phyloP scores from a whole-genome alignment of 2,797 vertebrate species.

The Lophius americanus region DNA sequence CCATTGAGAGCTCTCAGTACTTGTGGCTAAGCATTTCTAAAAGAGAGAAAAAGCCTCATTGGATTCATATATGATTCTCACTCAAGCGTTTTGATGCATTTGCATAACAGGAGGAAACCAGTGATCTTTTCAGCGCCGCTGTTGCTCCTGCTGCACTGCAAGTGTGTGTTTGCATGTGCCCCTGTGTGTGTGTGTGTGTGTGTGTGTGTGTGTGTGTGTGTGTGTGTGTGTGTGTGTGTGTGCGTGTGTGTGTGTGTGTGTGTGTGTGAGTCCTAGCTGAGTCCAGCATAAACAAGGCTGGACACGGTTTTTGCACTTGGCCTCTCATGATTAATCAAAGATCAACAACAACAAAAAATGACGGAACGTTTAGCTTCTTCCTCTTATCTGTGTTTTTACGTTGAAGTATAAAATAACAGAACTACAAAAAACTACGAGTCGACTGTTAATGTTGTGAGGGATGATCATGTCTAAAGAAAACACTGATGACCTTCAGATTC shows the following conservation, averaged over 20 bases:
- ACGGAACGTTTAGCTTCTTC: conserved; percentile 65
- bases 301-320: conserved; percentile 71
- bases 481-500: conserved; percentile 15
- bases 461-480: conserved; percentile 32
- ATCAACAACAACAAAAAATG: conserved; percentile 58
- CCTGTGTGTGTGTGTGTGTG: conserved; percentile 52
- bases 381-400: conserved; percentile 38
- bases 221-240: conserved; percentile 25
- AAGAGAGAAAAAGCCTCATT: conserved; percentile 89
- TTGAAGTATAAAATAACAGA: conserved; percentile 3
- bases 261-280: conserved; percentile 25
- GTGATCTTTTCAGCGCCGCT: conserved; percentile 78
- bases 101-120: conserved; percentile 83
- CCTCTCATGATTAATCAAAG: conserved; percentile 69
- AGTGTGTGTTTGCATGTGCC: conserved; percentile 64
- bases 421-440: conserved; percentile 19
- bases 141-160: conserved; percentile 68
- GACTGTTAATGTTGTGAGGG: conserved; percentile 34
- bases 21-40: conserved; percentile 82
- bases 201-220: conserved; percentile 42
- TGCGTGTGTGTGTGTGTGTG: conserved; percentile 6
- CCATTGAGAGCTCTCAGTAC: conserved; percentile 82
- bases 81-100: conserved; percentile 89
- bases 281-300: conserved; percentile 64
- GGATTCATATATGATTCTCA: conserved; percentile 98